Base-by-base conservation (phyloP, 1,140 invertebrate species). In the Drosophila subpulchrella region DNA sequence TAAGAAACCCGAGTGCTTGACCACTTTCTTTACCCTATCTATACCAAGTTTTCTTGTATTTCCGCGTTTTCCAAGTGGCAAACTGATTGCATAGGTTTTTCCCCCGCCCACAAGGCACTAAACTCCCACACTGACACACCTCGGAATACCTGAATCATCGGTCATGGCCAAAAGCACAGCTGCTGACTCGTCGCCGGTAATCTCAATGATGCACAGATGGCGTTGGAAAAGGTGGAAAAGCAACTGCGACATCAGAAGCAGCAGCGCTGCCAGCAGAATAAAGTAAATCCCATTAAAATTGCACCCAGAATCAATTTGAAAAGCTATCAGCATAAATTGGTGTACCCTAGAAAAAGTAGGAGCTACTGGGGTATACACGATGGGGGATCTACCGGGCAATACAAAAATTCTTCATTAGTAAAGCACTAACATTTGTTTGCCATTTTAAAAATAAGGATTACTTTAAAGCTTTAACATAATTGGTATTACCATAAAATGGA, bases 241-340 rank as follows among this genome's bases (percentile, higher is more conserved):
- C 48, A 54, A 2, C 48, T 32, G 5, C 59, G 57, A n/a, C 60
- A 63, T 10, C 54, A 27, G 10, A 38, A 36, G 8, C 41, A 62
- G 27, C 54, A 34, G 24, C 44, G 17, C 17, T 51, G 53, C 30
- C 39, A 70, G 56, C 50, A 44, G 46, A 55, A 48, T 61, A 71
- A 67, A 53, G 53, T 62, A 61, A 76, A 73, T 56, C 68, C 72
- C 82, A 81, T 81, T 75, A 66, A 73, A 65, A 71, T 42, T 58
- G 47, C 59, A 81, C 41, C 68, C 70, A 63, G 61, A 81, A 81
- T 81, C 79, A 74, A 82, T 82, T 79, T 62, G 12, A 59, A 73
- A 66, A 62, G 50, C 54, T 53, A 62, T 65, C 53, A 65, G 54
- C 59, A 39, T 57, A 63, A 63, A 63, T 38, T 63, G 36, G n/a